Evolutionary conservation across 1,140 invertebrate genomes (phyloP).

Genomic region (Diplogasteroides magnus): DNA sequence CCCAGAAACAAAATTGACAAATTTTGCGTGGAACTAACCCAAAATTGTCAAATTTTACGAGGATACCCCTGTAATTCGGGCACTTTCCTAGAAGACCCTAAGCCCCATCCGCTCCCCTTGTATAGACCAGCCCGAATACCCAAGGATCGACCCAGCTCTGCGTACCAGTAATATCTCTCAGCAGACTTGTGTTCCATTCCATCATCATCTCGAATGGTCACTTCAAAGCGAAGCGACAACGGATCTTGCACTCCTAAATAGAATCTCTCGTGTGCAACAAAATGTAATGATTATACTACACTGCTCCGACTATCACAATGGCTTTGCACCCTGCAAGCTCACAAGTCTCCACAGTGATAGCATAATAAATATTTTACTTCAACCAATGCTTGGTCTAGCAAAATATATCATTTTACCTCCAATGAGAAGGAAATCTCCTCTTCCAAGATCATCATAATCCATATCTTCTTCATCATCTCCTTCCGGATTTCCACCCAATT

Average conservation of each 20-base stretch:
- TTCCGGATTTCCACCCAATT: conserved; percentile 15
- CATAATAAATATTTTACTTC: too few relatives aligned
- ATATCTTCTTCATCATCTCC: conserved; percentile 34
- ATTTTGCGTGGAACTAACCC: too few relatives aligned
- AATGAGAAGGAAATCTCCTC: conserved; percentile 41
- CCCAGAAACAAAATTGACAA: too few relatives aligned
- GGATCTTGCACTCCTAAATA: conserved; percentile 24
- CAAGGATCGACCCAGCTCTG: conserved; percentile 1
- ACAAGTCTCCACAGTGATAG: too few relatives aligned
- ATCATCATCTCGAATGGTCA: conserved; percentile 31
- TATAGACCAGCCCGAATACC: too few relatives aligned
- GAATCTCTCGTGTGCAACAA: too few relatives aligned
- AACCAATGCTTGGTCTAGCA: too few relatives aligned
- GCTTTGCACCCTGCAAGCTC: background rate
- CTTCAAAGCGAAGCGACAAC: conserved; percentile 39
- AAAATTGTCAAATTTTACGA: too few relatives aligned
- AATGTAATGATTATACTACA: background rate
- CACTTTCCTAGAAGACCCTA: too few relatives aligned
- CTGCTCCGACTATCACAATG: background rate
- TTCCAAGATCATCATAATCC: conserved; percentile 48
- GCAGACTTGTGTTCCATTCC: conserved; percentile 47
- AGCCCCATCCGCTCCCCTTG: background rate
- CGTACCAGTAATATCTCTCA: conserved; percentile 43
- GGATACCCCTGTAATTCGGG: too few relatives aligned
- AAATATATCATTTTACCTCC: conserved; percentile 34